Percentiles rank a stretch among this genome's conserved stretches.
Evolutionary conservation across 2,797 vertebrate species (phyloP).

Genomic region (Smutsia gigantea): DNA sequence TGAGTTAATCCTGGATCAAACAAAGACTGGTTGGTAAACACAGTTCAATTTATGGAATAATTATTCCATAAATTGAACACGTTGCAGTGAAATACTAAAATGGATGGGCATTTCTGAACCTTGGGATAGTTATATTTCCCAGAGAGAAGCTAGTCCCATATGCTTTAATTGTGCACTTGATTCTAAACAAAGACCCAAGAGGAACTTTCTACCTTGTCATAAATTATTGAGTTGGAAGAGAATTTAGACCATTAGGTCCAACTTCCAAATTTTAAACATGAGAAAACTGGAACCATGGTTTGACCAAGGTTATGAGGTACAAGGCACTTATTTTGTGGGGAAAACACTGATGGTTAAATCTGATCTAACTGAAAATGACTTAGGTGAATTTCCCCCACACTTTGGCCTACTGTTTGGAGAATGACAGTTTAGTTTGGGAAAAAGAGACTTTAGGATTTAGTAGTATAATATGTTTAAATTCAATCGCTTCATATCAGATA

Average conservation of each 20-base stretch:
- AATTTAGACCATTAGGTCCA: neutral
- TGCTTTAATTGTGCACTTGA: constrained; percentile 24
- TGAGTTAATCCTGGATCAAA: constrained; percentile 38
- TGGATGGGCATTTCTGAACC: neutral
- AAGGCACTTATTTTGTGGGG: neutral
- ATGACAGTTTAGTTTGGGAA: neutral
- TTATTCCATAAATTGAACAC: too few species aligned
- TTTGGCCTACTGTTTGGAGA: constrained; percentile 40
- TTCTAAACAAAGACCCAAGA: constrained; percentile 4
- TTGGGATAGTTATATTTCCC: neutral
- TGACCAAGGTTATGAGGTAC: neutral
- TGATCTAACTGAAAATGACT: neutral
- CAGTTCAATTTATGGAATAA: neutral
- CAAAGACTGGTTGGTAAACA: constrained; percentile 21
- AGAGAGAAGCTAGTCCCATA: neutral
- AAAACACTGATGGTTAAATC: neutral
- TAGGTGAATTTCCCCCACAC: neutral
- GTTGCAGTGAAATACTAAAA: neutral
- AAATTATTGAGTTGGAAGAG: constrained; percentile 40
- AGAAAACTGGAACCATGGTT: neutral
- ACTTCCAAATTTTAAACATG: constrained; percentile 34
- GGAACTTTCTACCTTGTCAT: neutral
- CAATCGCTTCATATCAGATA: neutral
- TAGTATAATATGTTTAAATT: neutral
- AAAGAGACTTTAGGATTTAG: neutral